phyloP scores from a whole-genome alignment of 2,888 invertebrate species.

The Andrena flavipes region DNA sequence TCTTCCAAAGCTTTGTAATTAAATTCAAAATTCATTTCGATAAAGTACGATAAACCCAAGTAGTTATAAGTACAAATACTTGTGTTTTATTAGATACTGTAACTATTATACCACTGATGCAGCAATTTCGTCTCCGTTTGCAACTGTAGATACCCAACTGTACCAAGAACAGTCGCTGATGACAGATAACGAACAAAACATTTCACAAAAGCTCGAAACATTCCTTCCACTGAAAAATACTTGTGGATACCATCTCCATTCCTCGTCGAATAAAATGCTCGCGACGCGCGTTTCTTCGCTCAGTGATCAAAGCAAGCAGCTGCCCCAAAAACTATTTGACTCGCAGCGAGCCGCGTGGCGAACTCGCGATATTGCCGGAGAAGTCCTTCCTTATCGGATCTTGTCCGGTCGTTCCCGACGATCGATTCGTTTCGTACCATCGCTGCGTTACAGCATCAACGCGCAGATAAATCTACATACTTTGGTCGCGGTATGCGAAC shows the following conservation, averaged over 20 bases:
- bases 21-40: constrained; percentile 11
- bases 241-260: not conserved
- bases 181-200: too few species aligned
- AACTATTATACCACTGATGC: too few species aligned
- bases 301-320: not conserved
- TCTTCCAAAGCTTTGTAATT: constrained; percentile 11
- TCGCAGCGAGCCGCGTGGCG: not conserved
- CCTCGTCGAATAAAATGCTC: not conserved
- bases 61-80: not conserved
- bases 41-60: not conserved
- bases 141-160: too few species aligned
- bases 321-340: not conserved
- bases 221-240: not conserved
- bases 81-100: too few species aligned
- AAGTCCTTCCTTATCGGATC: constrained; percentile 13
- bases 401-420: not conserved
- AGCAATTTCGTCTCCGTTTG: too few species aligned
- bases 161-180: too few species aligned
- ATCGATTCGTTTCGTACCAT: constrained; percentile 7
- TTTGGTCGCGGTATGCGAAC: constrained; percentile 25
- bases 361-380: not conserved
- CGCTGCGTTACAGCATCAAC: constrained; percentile 31
- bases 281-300: not conserved
- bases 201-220: too few species aligned
- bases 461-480: constrained; percentile 49